Percentiles rank a stretch among this genome's conserved stretches.
phyloP scores from a whole-genome alignment of 2,797 vertebrate species.

The Periparus ater region DNA sequence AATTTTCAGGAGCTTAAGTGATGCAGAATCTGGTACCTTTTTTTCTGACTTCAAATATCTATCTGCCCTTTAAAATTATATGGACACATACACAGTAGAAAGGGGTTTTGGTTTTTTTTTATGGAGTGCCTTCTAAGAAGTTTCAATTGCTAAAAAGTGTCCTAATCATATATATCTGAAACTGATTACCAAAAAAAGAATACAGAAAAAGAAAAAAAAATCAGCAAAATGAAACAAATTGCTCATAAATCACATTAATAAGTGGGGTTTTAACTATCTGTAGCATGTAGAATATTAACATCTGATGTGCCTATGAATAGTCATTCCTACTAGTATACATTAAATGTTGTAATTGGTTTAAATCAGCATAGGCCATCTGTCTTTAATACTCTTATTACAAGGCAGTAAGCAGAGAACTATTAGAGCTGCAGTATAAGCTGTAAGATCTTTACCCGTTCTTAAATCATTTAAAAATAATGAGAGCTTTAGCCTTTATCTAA shows the following conservation, averaged over 20 bases:
- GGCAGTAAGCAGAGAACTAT: conserved; percentile 82
- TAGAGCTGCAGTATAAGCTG: conserved; percentile 84
- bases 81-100: not conserved
- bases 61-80: not conserved
- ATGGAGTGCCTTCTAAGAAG: not conserved
- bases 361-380: conserved; percentile 85
- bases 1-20: not conserved
- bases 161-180: conserved; percentile 20
- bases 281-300: conserved; percentile 76
- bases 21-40: not conserved
- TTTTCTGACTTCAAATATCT: not conserved
- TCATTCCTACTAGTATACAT: conserved; percentile 82
- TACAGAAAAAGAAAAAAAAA: conserved; percentile 22
- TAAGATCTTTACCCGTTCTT: conserved; percentile 89
- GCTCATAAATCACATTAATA: conserved; percentile 77
- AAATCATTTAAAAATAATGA: conserved; percentile 98
- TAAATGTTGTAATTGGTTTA: conserved; percentile 88
- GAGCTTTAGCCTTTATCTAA: conserved; percentile 95
- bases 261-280: conserved; percentile 71
- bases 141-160: conserved; percentile 24
- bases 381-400: conserved; percentile 84
- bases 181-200: conserved; percentile 9
- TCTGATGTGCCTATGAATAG: conserved; percentile 77
- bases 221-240: conserved; percentile 72
- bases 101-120: not conserved